A percentile compares a stretch with the other conserved stretches of the same genome.
phyloP scores from a whole-genome alignment of 2,797 vertebrate genomes.

The Benthosema pterotum region DNA sequence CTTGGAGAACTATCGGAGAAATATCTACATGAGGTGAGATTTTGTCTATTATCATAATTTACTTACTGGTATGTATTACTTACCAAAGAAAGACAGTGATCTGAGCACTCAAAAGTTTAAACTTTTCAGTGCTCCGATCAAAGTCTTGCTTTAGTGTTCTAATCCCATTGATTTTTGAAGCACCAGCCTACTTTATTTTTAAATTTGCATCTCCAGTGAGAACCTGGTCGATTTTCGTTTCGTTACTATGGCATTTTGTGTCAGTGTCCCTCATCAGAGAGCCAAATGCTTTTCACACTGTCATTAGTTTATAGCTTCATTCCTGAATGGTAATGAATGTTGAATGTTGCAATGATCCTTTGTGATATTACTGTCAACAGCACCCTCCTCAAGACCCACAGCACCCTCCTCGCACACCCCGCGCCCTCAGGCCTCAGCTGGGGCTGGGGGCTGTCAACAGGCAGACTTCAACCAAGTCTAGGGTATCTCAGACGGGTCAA shows the following conservation, averaged over 20 bases:
- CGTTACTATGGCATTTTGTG: background rate
- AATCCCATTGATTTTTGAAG: too few relatives aligned
- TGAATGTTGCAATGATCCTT: background rate
- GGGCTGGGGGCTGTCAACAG: constrained; percentile 90
- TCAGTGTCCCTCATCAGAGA: background rate
- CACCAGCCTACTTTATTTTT: too few relatives aligned
- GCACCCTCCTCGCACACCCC: constrained; percentile 87
- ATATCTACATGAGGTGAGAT: constrained; percentile 78
- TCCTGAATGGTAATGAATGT: too few relatives aligned
- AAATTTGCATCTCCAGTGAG: too few relatives aligned
- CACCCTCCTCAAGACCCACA: constrained; percentile 79
- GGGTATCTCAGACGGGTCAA: constrained; percentile 85
- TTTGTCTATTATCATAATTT: background rate
- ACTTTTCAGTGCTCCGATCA: too few relatives aligned
- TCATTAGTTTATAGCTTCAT: background rate
- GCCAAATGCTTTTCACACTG: background rate
- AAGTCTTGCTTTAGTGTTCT: too few relatives aligned
- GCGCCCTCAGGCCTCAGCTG: constrained; percentile 91
- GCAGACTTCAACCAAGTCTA: constrained; percentile 85
- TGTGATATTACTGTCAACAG: constrained; percentile 48
- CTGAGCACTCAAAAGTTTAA: too few relatives aligned
- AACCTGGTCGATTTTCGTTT: too few relatives aligned
- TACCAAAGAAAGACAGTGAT: too few relatives aligned
- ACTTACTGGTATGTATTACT: constrained; percentile 3
- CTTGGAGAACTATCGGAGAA: constrained; percentile 82